phyloP scores from a whole-genome alignment of 2,888 invertebrate genomes.

The Pyrochroa serraticornis region DNA sequence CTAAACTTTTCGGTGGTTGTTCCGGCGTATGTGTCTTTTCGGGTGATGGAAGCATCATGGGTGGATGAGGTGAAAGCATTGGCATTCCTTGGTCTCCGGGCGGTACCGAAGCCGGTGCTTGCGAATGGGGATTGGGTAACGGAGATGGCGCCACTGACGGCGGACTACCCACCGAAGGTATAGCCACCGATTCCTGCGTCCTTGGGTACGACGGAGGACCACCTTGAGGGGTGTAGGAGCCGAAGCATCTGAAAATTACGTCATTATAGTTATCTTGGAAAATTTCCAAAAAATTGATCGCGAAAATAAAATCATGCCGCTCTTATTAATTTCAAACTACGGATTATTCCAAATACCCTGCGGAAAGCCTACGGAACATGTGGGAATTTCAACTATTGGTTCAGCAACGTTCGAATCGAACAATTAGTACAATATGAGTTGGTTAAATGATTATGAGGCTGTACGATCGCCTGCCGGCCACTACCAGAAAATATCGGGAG shows the following conservation, averaged over 20 bases:
- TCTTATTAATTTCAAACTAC: constrained; percentile 6
- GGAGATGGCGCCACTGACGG: constrained; percentile 72
- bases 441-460: neutral
- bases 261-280: too few relatives aligned
- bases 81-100: constrained; percentile 72
- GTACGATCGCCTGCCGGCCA: too few relatives aligned
- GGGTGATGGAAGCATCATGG: constrained; percentile 57
- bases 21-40: constrained; percentile 48
- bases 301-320: constrained; percentile 1
- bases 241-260: constrained; percentile 49
- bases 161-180: constrained; percentile 63
- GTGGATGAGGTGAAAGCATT: constrained; percentile 73
- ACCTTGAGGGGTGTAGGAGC: constrained; percentile 65
- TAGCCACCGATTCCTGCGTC: constrained; percentile 63
- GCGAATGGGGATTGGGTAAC: constrained; percentile 72
- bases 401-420: neutral
- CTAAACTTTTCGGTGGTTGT: constrained; percentile 42
- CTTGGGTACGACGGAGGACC: constrained; percentile 72
- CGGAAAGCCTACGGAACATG: constrained; percentile 5
- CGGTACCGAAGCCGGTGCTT: constrained; percentile 70
- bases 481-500: neutral
- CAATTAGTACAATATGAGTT: constrained; percentile 7
- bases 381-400: neutral
- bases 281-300: neutral
- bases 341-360: constrained; percentile 11